A percentile compares a stretch with the other conserved stretches of the same genome.
Evolutionary conservation across 2,888 invertebrate genomes (phyloP).

Genomic region (Drosophila helvetica): DNA sequence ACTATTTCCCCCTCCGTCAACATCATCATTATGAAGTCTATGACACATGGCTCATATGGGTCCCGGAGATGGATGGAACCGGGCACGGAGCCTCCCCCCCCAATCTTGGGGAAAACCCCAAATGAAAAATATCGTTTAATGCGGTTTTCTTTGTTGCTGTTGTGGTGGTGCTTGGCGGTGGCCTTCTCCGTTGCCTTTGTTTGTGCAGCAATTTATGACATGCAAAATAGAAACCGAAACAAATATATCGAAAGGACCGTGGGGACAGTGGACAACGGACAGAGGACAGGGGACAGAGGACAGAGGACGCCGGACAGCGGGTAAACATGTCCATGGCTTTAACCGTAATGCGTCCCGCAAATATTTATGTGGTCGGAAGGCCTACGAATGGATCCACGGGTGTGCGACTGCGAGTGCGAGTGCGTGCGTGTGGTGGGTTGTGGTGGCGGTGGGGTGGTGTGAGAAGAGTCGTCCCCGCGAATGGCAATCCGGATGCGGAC

Average conservation of each 20-base stretch:
- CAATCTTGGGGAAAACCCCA: slow-evolving; percentile 7
- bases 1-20: slow-evolving; percentile 57
- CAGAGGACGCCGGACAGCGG: neutral
- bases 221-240: slow-evolving; percentile 62
- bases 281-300: neutral
- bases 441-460: neutral
- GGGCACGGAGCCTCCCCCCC: neutral
- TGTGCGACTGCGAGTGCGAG: neutral
- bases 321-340: slow-evolving; percentile 45
- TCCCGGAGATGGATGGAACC: neutral
- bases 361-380: slow-evolving; percentile 61
- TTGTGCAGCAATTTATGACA: slow-evolving; percentile 75
- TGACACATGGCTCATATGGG: slow-evolving; percentile 52
- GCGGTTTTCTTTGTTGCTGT: slow-evolving; percentile 9
- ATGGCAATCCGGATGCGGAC: neutral
- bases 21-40: slow-evolving; percentile 63
- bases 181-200: slow-evolving; percentile 60
- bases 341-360: slow-evolving; percentile 61
- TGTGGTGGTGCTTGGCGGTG: slow-evolving; percentile 16
- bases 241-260: slow-evolving; percentile 54
- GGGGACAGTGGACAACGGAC: slow-evolving; percentile 42
- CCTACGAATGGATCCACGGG: neutral
- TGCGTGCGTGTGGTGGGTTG: neutral
- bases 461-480: neutral
- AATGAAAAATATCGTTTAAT: slow-evolving; percentile 53